phyloP scores from a whole-genome alignment of 2,888 invertebrate genomes.

The Acronicta psi region DNA sequence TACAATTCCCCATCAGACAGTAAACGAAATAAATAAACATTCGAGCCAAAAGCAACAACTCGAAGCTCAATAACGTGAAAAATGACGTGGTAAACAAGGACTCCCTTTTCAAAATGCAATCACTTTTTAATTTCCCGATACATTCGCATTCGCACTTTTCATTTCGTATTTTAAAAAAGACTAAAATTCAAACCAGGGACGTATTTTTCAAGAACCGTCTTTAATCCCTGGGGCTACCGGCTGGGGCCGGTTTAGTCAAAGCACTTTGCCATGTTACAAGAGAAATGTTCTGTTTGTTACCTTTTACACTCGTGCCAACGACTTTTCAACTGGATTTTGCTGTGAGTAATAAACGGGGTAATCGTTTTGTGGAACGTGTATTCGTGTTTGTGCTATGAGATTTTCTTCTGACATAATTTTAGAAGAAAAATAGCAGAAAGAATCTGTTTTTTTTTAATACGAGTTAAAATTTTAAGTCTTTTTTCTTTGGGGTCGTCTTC shows the following conservation, averaged over 20 bases:
- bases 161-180: constrained; percentile 13
- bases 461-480: no score
- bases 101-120: constrained; percentile 22
- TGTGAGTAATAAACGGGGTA: constrained; percentile 43
- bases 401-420: no score
- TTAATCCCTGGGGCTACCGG: constrained; percentile 43
- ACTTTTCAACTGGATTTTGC: constrained; percentile 51
- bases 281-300: constrained; percentile 46
- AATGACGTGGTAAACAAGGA: constrained; percentile 26
- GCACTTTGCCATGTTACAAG: constrained; percentile 50
- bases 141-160: constrained; percentile 7
- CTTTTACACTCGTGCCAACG: constrained; percentile 53
- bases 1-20: constrained; percentile 17
- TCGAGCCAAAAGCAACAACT: constrained; percentile 13
- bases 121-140: constrained; percentile 24
- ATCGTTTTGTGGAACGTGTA: constrained; percentile 20
- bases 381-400: background rate
- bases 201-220: constrained; percentile 40
- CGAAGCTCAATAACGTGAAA: constrained; percentile 11
- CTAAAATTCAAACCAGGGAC: constrained; percentile 21
- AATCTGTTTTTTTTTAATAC: no score
- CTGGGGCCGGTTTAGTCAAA: constrained; percentile 51
- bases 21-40: constrained; percentile 17
- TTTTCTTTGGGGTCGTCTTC: no score
- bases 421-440: no score